Conservation (phyloP, 2,113 vertebrate genomes). For the Polypterus senegalus region DNA sequence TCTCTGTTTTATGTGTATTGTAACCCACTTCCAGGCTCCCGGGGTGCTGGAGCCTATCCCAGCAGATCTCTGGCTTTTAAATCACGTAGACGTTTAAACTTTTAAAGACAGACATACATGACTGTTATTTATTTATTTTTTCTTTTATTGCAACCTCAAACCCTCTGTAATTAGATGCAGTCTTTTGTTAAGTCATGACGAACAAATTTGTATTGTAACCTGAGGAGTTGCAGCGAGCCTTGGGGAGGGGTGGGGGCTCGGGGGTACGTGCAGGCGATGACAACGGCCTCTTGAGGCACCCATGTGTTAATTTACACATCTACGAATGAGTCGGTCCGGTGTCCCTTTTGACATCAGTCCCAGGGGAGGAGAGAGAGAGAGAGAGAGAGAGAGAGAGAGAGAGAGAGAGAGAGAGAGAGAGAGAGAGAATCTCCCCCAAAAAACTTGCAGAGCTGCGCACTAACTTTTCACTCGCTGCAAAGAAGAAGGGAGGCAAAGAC, state of each 20-base stretch:
- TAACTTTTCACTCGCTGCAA: neutral
- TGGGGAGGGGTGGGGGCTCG: neutral
- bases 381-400: conserved; percentile 21
- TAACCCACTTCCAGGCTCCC: too few species aligned
- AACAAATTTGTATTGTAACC: too few species aligned
- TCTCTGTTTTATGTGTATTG: too few species aligned
- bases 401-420: conserved; percentile 37
- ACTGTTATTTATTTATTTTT: too few species aligned
- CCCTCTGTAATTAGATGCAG: too few species aligned
- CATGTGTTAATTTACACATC: conserved; percentile 16
- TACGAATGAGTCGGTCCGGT: neutral
- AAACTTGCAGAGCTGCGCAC: neutral
- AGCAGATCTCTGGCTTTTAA: too few species aligned
- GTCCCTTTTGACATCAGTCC: conserved; percentile 25
- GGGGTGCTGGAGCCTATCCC: too few species aligned
- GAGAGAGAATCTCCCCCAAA: conserved; percentile 28
- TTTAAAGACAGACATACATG: too few species aligned
- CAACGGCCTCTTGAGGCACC: conserved; percentile 19
- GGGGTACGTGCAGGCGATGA: conserved; percentile 9
- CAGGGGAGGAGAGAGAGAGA: conserved; percentile 29
- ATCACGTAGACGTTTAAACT: too few species aligned
- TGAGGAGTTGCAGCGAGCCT: too few species aligned
- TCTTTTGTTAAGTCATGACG: too few species aligned
- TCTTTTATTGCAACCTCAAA: too few species aligned
- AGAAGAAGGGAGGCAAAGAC: neutral